phyloP scores from a whole-genome alignment of 2,113 vertebrate species.

The Psephotus haematonotus region DNA sequence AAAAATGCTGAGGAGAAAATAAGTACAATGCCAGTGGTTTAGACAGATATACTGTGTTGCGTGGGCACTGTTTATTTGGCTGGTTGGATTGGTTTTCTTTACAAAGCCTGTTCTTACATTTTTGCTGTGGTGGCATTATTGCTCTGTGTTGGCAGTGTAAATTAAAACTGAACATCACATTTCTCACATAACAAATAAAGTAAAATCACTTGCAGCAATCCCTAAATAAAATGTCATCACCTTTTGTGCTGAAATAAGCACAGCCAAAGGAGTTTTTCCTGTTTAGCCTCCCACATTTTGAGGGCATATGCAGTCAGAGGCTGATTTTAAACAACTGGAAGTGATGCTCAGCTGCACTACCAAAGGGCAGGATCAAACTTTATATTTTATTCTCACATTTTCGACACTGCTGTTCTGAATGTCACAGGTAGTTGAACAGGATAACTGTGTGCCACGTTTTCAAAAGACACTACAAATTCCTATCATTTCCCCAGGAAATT shows the following conservation, averaged over 20 bases:
- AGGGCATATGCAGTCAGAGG: neutral
- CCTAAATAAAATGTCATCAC: neutral
- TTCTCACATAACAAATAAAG: neutral
- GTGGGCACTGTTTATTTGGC: neutral
- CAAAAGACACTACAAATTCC: neutral
- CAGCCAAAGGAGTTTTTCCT: neutral
- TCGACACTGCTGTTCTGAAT: neutral
- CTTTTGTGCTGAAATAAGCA: neutral
- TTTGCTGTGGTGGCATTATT: neutral
- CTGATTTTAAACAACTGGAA: neutral
- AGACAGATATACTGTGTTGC: neutral
- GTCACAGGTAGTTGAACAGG: neutral
- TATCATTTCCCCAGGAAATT: neutral
- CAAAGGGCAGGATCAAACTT: neutral
- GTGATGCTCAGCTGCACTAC: neutral
- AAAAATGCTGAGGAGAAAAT: neutral
- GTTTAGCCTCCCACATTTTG: neutral
- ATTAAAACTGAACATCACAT: neutral
- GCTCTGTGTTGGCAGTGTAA: neutral
- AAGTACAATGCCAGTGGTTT: neutral
- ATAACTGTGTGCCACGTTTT: neutral
- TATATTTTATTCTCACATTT: slow-evolving; percentile 11
- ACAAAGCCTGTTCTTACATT: neutral
- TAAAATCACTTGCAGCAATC: neutral
- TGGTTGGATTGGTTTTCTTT: neutral